Evolutionary conservation across 2,888 invertebrate genomes (phyloP), one percentile per base, ranked within the genome.

Genomic region (Eupsilia transversa): DNA sequence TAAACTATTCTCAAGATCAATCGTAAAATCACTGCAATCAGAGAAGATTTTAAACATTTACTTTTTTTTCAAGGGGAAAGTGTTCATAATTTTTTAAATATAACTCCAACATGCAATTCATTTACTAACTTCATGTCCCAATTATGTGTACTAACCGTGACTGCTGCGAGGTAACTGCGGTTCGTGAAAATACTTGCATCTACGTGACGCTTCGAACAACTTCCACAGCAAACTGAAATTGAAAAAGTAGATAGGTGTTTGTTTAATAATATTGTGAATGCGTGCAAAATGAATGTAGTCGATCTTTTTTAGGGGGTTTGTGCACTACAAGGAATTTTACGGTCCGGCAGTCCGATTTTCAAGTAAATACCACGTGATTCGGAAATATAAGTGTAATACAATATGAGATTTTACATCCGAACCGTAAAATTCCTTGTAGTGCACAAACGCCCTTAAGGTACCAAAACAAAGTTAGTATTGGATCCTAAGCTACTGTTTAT

Each of bases 71-170:
- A n/a, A n/a, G n/a, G 20, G 20, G 6, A 27, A 63, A 5, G 17
- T n/a, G 1, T 61, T 20, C 2, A 5, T 27, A 27, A 27, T 38
- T 9, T 27, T 38, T 38, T 2, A 38, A 10, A 5, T 2, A 10
- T 27, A 20, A 10, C 9, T 38, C 5, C 6, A 27, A n/a, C n/a
- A 38, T 38, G n/a, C 17, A 72, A n/a, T 46, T 79, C 46, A 68
- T 56, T 69, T 49, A 75, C 57, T 49, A 57, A 79, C 14, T 59
- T 41, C 6, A 57, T 59, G 33, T 52, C 6, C 27, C 4, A 41
- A 80, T 52, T 80, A 80, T 20, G 30, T 43, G 23, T 12, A 14
- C 9, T 33, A 72, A 46, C 30, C 20, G n/a, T n/a, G 2, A 33
- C 17, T 57, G 23, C 23, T 46, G 57, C 5, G 23, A 43, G 27